Base-by-base conservation (phyloP, 2,113 vertebrate genomes). In the Riparia riparia region DNA sequence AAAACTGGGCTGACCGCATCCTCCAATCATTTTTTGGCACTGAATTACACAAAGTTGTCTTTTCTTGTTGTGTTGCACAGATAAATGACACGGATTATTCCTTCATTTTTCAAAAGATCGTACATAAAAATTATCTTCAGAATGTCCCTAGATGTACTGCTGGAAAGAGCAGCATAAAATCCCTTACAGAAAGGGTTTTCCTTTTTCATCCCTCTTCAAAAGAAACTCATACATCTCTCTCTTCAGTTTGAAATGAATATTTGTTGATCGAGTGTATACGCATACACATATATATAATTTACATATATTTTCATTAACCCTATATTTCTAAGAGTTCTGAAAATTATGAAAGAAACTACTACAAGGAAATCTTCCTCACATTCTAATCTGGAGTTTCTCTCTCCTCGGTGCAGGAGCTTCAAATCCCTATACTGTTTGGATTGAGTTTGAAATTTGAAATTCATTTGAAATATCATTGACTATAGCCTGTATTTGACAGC, bases 31-130 rank as follows among this genome's bases (percentile, higher is more conserved):
- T 94, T 87, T 56, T 92, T 96, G 93, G 95, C 76, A 0, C 34
- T 15, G 44, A 92, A 92, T 94, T 93, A 96, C 54, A 93, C 71
- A 10, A 54, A 96, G 72, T 89, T 94, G 88, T 94, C 93, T 91
- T 68, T 39, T 87, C 91, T 89, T 94, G 53, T 82, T 92, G 87
- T 82, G 65, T 72, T 95, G 49, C 69, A 70, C 44, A 82, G 69
- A 95, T 93, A 80, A 61, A 93, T 50, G 68, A 74, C 71, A 74
- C 12, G 73, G 50, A 93, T 82, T 92, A 93, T 90, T 65, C 86
- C 78, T 83, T 91, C 65, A 82, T 94, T 95, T 92, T 94, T 91
- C 84, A 93, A 73, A 91, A 82, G 57, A 72, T 68, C 41, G 50
- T 65, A 45, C 71, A 82, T 89, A 47, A 95, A 88, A 89, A 63